Evolutionary conservation across 1,140 invertebrate species (phyloP), one percentile per base, ranked within the genome.

Genomic region (Pemphigus obesinymphae): DNA sequence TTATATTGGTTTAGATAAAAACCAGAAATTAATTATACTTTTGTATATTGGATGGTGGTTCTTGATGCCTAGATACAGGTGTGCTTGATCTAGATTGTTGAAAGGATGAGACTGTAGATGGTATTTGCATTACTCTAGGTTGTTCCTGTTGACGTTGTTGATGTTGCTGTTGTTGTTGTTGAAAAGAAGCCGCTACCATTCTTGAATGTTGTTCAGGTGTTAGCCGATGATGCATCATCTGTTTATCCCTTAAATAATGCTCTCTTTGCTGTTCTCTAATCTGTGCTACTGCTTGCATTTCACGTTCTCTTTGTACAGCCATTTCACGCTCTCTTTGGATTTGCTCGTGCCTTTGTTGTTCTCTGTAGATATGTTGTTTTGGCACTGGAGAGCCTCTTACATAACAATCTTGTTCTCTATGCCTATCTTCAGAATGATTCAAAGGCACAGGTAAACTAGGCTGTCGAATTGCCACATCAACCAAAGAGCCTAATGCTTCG

Each of bases 401-500:
- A 86, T 87, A 34, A 83, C 86, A 10, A 86, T 84, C 81, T 86
- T 87, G 78, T 68, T 83, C 37, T 87, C 87, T 0, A 85, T 86
- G 50, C 20, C 76, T 73, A 45, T 80, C 76, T 86, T 87, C 76
- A 85, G 85, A 72, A 53, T 82, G 82, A 40, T 82, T 66, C 15
- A 82, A 89, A 0, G 95, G 95, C 61, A 96, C 94, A 2, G 94
- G 94, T 84, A 96, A 85, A 85, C 92, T 94, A 0, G 93, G 93
- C 85, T 95, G 94, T 84, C 94, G 91, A 0, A 93, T 93, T 17
- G 95, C 95, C 8, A 95, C 93, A 85, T 97, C 94, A 1, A 96
- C 95, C 37, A 97, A 88, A 63, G 93, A 94, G 20, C 92, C 91
- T 85, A 96, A 91, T 0, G 95, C 94, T 86, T 96, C 95, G 85